Evolutionary conservation across 2,888 invertebrate genomes (phyloP).

Genomic region (Eupithecia vulgata): DNA sequence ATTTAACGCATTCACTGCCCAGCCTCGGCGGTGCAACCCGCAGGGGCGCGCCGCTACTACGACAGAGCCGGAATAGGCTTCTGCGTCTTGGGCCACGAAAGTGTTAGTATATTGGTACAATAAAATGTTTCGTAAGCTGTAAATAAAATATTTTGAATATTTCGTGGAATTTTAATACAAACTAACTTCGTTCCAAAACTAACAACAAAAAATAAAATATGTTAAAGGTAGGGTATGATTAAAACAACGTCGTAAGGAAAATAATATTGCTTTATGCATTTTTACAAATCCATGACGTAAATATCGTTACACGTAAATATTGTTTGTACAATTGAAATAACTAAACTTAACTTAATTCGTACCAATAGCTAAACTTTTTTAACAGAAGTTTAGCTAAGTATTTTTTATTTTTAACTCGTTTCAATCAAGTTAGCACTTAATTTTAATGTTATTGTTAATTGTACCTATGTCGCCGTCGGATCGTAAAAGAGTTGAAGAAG

Average conservation of each 20-base stretch:
- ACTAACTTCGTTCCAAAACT: too few relatives aligned
- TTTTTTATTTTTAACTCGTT: neutral
- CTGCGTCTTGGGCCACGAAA: too few relatives aligned
- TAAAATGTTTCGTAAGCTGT: neutral
- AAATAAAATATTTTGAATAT: neutral
- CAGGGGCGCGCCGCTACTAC: too few relatives aligned
- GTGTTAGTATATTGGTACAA: too few relatives aligned
- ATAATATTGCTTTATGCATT: conserved; percentile 75
- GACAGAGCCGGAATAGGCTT: too few relatives aligned
- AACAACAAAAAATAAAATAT: too few relatives aligned
- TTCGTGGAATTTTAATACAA: neutral
- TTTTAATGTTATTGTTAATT: neutral
- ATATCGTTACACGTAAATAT: conserved; percentile 48
- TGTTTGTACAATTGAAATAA: conserved; percentile 42
- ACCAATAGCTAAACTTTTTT: neutral
- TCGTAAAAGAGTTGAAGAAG: too few relatives aligned
- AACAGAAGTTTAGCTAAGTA: neutral
- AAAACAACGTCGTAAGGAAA: conserved; percentile 65
- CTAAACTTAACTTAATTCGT: conserved; percentile 1
- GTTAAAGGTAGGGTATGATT: conserved; percentile 43
- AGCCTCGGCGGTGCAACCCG: too few relatives aligned
- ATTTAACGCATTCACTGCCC: too few relatives aligned
- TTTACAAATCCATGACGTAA: conserved; percentile 64
- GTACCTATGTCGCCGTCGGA: neutral
- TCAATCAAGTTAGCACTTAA: neutral